A percentile compares a stretch with the other conserved stretches of the same genome.
Evolutionary conservation across 2,797 vertebrate species (phyloP).

Genomic region (Apogon talboti): DNA sequence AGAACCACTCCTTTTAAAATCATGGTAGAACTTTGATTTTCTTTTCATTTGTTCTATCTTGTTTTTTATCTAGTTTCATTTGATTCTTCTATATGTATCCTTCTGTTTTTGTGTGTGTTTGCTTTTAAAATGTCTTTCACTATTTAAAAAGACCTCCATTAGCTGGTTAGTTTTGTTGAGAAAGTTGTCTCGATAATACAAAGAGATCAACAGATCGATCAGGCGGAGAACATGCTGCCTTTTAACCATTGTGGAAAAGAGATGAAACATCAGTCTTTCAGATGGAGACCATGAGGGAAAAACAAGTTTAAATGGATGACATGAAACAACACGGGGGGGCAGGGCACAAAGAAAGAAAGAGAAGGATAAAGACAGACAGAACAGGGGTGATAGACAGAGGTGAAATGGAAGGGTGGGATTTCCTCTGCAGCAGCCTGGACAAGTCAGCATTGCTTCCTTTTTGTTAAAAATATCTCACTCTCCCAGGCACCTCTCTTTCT

Average conservation of each 20-base stretch:
- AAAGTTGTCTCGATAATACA: conserved; percentile 34
- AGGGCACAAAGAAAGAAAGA: conserved; percentile 12
- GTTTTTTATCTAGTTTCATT: too few relatives aligned
- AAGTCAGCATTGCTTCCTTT: conserved; percentile 54
- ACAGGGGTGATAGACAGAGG: conserved; percentile 26
- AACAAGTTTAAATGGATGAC: conserved; percentile 13
- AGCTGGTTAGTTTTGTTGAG: conserved; percentile 36
- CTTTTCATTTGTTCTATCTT: too few relatives aligned
- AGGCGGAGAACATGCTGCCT: conserved; percentile 38
- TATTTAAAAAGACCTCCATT: conserved; percentile 17
- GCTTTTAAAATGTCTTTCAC: too few relatives aligned
- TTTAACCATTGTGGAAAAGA: conserved; percentile 41
- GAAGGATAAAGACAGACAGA: conserved; percentile 11
- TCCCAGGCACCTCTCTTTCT: not conserved
- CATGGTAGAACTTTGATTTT: too few relatives aligned
- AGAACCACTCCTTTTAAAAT: too few relatives aligned
- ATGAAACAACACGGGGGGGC: conserved; percentile 6
- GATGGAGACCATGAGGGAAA: conserved; percentile 2
- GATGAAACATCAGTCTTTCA: conserved; percentile 35
- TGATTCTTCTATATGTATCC: too few relatives aligned
- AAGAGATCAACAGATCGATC: conserved; percentile 43
- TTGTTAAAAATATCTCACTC: conserved; percentile 15
- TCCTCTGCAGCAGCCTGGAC: conserved; percentile 45
- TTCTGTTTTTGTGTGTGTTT: too few relatives aligned
- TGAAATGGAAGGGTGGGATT: conserved; percentile 40